Evolutionary conservation across 53 echinoderm and acorn worm genomes (phyloP), one percentile per base, ranked within the genome.

Genomic region (Antedon mediterranea): DNA sequence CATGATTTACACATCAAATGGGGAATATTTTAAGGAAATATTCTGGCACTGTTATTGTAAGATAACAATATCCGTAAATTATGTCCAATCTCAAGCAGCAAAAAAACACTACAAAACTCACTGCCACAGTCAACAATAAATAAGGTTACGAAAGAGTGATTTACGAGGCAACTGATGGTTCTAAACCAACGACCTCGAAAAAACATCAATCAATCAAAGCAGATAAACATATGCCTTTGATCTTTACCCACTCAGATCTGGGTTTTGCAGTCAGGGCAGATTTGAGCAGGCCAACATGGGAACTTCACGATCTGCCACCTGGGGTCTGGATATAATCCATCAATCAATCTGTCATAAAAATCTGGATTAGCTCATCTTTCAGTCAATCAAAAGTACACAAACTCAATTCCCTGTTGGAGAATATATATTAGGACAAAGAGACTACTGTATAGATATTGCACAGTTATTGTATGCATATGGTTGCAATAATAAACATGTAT

Each of bases 141-240:
- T 57, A 57, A 57, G 11, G 57, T 57, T 57, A 23, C 57, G 57
- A 57, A 13, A 57, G 23, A 57, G 7, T 57, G 57, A 57, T 57
- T 57, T 57, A 57, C 23, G 57, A 57, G 23, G 11, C 11, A 57
- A 57, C 57, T 57, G 57, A 57, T 57, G 57, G 11, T 57, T 57
- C 57, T 57, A 57, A 37, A 57, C 57, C 57, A 57, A 57, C 23
- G 57, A 57, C 57, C 57, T 57, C 57, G 14, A 57, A 18, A 57
- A 57, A 18, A 57, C 57, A 57, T 57, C 57, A 57, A 57, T 57
- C 57, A 57, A 57, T 57, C 57, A 57, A 57, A 26, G 23, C 14
- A 57, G 57, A 57, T 57, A 57, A 57, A 57, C 57, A 57, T 57
- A 57, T 57, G 57, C 57, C 57, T 57, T 57, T 57, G 57, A 57